These are phyloP conservation scores for Leptinotarsa juncta DNA, from an alignment of 2,888 invertebrate genomes.

Conservation along the genomic window DNA sequence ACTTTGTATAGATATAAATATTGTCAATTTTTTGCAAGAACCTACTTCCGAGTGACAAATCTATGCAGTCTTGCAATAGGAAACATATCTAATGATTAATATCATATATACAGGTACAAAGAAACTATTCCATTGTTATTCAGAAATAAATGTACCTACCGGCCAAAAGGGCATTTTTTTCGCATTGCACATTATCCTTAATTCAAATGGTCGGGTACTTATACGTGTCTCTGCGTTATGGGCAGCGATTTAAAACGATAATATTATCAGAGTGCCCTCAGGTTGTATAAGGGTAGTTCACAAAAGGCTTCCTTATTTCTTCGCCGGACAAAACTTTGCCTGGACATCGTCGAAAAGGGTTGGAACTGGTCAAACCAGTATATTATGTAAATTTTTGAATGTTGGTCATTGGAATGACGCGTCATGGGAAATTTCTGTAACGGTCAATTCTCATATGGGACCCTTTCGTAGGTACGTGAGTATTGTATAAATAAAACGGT, in stretches of 20 bases:
- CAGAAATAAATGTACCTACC: not conserved
- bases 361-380: constrained; percentile 62
- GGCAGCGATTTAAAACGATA: constrained; percentile 50
- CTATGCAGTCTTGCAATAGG: not conserved
- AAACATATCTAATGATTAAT: constrained; percentile 4
- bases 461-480: constrained; percentile 30
- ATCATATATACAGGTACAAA: not conserved
- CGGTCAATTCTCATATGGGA: constrained; percentile 46
- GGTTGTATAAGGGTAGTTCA: constrained; percentile 45
- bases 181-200: constrained; percentile 26
- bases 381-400: constrained; percentile 59
- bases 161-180: constrained; percentile 3
- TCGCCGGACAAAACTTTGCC: constrained; percentile 47
- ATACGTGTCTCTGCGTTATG: constrained; percentile 44
- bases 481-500: constrained; percentile 23
- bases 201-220: constrained; percentile 18
- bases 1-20: too few relatives aligned
- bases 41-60: not conserved
- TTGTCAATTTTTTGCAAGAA: too few relatives aligned
- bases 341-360: constrained; percentile 52
- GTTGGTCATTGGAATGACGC: constrained; percentile 46
- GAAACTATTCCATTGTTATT: not conserved
- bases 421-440: constrained; percentile 47
- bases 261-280: constrained; percentile 50
- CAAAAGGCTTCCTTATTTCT: constrained; percentile 50